Evolutionary conservation across 2,113 vertebrate genomes (phyloP).

Genomic region (Brachypteracias leptosomus): DNA sequence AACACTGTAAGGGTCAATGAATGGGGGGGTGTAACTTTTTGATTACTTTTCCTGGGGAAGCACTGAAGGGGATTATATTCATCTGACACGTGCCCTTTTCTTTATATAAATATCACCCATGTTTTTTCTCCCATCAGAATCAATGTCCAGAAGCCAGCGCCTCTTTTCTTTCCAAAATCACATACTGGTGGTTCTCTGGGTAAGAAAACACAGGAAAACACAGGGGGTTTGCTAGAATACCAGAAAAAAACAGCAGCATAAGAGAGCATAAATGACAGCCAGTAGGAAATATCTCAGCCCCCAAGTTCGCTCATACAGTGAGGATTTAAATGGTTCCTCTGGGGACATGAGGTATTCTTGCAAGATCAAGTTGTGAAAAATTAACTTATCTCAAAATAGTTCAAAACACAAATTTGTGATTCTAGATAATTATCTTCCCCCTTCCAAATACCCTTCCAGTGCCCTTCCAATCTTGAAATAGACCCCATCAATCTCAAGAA

Average conservation of each 20-base stretch:
- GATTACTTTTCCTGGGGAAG: neutral
- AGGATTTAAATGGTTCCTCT: neutral
- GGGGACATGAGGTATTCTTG: neutral
- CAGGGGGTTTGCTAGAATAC: neutral
- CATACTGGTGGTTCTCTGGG: conserved; percentile 96
- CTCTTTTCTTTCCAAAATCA: conserved; percentile 88
- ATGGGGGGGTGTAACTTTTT: neutral
- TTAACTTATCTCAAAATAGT: neutral
- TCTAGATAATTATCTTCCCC: neutral
- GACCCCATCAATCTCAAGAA: neutral
- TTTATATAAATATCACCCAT: neutral
- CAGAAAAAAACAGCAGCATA: neutral
- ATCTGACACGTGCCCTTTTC: neutral
- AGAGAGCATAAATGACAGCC: neutral
- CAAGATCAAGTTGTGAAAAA: neutral
- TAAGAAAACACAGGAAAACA: conserved; percentile 70
- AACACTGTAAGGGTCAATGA: neutral
- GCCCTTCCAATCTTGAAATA: neutral
- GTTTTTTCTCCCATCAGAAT: conserved; percentile 81
- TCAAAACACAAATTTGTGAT: neutral
- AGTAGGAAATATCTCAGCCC: neutral
- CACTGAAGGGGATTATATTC: neutral
- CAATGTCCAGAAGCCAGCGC: conserved; percentile 87
- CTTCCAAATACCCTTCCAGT: neutral
- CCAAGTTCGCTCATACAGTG: neutral